Evolutionary conservation across 2,888 invertebrate species (phyloP).

Genomic region (Prosopocoilus inquinatus): DNA sequence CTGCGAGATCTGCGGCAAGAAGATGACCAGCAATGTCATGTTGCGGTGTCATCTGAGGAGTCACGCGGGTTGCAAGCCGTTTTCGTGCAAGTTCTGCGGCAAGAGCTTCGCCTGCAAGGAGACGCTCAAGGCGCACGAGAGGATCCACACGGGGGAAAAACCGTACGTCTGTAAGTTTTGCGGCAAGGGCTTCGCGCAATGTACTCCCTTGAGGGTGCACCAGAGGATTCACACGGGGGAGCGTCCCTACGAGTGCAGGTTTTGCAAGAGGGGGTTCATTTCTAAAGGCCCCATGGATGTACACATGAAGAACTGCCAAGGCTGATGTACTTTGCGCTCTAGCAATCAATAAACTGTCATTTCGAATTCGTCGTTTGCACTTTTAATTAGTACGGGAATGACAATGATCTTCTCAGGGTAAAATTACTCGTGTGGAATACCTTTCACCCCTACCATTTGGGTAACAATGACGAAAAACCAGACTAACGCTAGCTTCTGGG

Average conservation of each 20-base stretch:
- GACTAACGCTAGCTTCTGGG: too few relatives aligned
- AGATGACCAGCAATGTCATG: too few relatives aligned
- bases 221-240: slow-evolving; percentile 62
- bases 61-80: slow-evolving; percentile 48
- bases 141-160: slow-evolving; percentile 26
- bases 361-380: too few relatives aligned
- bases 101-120: slow-evolving; percentile 52
- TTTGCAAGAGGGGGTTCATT: slow-evolving; percentile 42
- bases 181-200: slow-evolving; percentile 48
- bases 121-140: slow-evolving; percentile 24
- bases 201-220: slow-evolving; percentile 59
- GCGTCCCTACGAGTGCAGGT: slow-evolving; percentile 55
- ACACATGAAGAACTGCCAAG: slow-evolving; percentile 38
- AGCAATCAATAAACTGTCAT: too few relatives aligned
- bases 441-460: too few relatives aligned
- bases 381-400: too few relatives aligned
- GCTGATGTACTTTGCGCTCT: too few relatives aligned
- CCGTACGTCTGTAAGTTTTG: slow-evolving; percentile 24
- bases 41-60: too few relatives aligned
- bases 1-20: too few relatives aligned
- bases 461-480: too few relatives aligned
- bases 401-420: too few relatives aligned
- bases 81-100: slow-evolving; percentile 42
- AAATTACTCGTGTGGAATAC: too few relatives aligned
- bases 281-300: slow-evolving; percentile 42